These are phyloP conservation scores for Synanceia verrucosa DNA, from an alignment of 2,797 vertebrate genomes.

Conservation along the genomic window DNA sequence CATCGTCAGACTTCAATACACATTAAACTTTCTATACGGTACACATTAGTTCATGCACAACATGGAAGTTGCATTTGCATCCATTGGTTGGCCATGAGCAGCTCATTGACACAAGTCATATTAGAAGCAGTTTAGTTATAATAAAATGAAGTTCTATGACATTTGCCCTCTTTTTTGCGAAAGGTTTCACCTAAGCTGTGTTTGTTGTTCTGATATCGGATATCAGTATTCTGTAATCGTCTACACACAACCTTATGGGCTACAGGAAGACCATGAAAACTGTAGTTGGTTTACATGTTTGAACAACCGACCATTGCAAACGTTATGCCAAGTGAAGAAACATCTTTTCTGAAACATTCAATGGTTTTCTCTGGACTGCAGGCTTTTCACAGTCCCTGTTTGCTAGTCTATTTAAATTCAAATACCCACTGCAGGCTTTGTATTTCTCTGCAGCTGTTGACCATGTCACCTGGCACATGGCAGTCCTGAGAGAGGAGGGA, in stretches of 20 bases:
- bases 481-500: slow-evolving; percentile 69
- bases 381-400: slow-evolving; percentile 13
- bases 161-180: no score
- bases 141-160: no score
- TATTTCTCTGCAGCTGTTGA: slow-evolving; percentile 69
- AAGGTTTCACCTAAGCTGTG: no score
- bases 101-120: neutral
- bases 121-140: neutral
- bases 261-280: neutral
- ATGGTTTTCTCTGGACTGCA: neutral
- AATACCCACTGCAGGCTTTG: slow-evolving; percentile 38
- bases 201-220: no score
- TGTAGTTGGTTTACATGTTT: neutral
- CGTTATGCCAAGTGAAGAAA: neutral
- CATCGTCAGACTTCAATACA: slow-evolving; percentile 27
- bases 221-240: no score
- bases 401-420: slow-evolving; percentile 42
- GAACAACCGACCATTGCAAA: neutral
- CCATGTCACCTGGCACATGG: slow-evolving; percentile 66
- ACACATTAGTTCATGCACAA: neutral
- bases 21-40: neutral
- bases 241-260: neutral
- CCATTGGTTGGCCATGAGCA: neutral
- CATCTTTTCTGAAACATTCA: neutral
- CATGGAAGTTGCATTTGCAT: neutral